These are phyloP conservation scores for Corythaixoides concolor DNA, from an alignment of 2,113 vertebrate genomes.

Conservation along the genomic window DNA sequence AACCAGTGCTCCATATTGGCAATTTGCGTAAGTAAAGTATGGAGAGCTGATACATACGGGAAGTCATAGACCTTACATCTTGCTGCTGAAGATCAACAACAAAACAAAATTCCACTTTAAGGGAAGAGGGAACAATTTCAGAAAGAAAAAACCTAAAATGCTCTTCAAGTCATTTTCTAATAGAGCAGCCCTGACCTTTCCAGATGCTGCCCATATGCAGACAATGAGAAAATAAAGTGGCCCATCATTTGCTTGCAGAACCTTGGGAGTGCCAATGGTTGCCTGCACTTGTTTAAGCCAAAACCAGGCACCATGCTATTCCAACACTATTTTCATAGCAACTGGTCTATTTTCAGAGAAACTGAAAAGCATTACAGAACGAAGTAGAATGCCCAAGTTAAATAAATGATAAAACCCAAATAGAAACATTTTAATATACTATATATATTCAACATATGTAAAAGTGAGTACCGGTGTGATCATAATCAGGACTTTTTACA, in stretches of 20 bases:
- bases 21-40: neutral
- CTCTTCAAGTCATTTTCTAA: neutral
- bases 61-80: neutral
- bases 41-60: neutral
- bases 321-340: neutral
- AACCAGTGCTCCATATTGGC: neutral
- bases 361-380: neutral
- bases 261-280: neutral
- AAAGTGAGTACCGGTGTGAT: neutral
- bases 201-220: neutral
- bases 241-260: neutral
- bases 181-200: neutral
- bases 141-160: neutral
- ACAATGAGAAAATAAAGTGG: neutral
- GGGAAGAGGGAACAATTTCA: neutral
- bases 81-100: neutral
- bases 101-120: neutral
- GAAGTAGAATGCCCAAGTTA: neutral
- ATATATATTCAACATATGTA: neutral
- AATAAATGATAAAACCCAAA: neutral
- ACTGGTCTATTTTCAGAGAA: neutral
- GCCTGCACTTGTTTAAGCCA: neutral
- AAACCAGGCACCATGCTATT: neutral
- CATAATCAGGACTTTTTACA: neutral
- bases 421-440: neutral